Evolutionary conservation across 1,140 invertebrate genomes (phyloP).

Genomic region (Uloborus diversus): DNA sequence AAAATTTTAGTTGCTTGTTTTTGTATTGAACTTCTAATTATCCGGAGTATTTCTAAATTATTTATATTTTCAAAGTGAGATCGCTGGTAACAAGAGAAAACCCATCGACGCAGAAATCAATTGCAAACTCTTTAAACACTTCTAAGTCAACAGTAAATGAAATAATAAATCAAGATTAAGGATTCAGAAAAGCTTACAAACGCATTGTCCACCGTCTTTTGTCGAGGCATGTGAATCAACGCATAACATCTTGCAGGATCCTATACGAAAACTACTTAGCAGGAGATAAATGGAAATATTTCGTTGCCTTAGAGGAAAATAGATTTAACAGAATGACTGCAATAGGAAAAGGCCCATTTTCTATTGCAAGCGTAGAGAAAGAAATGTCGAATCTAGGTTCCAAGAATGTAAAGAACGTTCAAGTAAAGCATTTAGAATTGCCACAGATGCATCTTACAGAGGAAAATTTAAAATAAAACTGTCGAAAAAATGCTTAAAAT

Average conservation of each 20-base stretch:
- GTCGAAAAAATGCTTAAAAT: neutral
- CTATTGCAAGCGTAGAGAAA: neutral
- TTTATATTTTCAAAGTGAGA: neutral
- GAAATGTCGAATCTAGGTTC: neutral
- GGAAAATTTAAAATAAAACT: neutral
- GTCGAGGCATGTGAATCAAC: too few relatives aligned
- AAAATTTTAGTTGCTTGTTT: too few relatives aligned
- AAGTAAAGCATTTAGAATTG: neutral
- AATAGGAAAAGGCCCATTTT: neutral
- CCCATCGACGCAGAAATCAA: neutral
- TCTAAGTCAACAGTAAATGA: neutral
- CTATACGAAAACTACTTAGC: neutral
- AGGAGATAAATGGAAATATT: neutral
- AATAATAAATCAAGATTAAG: neutral
- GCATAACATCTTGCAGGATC: neutral
- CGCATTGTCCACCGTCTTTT: too few relatives aligned
- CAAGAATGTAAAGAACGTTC: neutral
- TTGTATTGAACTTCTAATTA: too few relatives aligned
- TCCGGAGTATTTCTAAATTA: too few relatives aligned
- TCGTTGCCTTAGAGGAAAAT: neutral
- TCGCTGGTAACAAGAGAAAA: neutral
- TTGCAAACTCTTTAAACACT: neutral
- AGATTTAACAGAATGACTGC: neutral
- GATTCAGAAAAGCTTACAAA: neutral
- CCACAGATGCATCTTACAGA: neutral